Percentiles rank a stretch among this genome's conserved stretches.
Evolutionary conservation across 2,888 invertebrate species (phyloP).

Genomic region (Odontocolon sp.): DNA sequence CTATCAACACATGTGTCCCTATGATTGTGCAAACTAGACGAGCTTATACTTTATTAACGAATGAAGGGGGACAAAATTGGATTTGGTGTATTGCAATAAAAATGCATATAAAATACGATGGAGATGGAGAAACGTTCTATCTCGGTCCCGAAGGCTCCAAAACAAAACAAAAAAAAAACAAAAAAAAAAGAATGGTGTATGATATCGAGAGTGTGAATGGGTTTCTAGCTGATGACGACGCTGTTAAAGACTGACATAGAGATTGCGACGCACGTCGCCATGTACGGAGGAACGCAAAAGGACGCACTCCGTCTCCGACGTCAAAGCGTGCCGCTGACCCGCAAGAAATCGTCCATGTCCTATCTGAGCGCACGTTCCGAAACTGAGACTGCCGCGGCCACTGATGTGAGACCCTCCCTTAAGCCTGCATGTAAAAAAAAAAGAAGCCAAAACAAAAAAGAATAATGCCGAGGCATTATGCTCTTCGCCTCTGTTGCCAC

Average conservation of each 20-base stretch:
- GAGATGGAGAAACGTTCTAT: no score
- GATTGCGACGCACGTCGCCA: conserved; percentile 82
- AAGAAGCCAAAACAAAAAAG: conserved; percentile 1
- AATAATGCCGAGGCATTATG: neutral
- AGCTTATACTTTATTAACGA: conserved; percentile 12
- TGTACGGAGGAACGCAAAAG: conserved; percentile 78
- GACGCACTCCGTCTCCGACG: conserved; percentile 79
- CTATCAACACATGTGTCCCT: neutral
- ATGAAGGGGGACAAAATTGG: conserved; percentile 43
- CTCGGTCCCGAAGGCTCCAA: neutral
- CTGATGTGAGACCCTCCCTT: conserved; percentile 77
- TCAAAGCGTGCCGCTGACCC: conserved; percentile 78
- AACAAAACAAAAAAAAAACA: neutral
- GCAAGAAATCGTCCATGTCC: conserved; percentile 80
- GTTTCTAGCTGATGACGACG: conserved; percentile 87
- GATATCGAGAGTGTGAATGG: conserved; percentile 57
- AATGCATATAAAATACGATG: neutral
- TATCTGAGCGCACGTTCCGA: conserved; percentile 80
- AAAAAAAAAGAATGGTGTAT: conserved; percentile 3
- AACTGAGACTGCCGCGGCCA: conserved; percentile 78
- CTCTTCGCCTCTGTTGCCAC: neutral
- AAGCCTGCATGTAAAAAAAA: conserved; percentile 68
- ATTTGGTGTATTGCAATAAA: neutral
- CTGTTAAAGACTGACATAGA: conserved; percentile 90
- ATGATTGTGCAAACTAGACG: conserved; percentile 39